Evolutionary conservation across 37 sponge, comb jelly and placozoan species (phyloP).

Genomic region (Cladorhizidae sp.): DNA sequence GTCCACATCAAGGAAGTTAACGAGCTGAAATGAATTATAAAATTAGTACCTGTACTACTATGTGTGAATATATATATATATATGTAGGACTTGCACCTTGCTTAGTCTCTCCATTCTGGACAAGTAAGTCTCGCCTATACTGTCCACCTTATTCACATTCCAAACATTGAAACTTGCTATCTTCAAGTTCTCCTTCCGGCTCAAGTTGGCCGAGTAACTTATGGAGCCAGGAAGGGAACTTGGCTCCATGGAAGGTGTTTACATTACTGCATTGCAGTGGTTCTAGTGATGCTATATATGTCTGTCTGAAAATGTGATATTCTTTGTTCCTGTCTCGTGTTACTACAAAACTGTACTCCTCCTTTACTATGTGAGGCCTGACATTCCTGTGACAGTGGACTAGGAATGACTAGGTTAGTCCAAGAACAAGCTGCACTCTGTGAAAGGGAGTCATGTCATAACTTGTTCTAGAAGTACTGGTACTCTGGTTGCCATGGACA

Average conservation of each 20-base stretch:
- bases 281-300: background rate
- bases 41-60: background rate
- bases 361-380: background rate
- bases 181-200: background rate
- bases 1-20: slow-evolving; percentile 24
- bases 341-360: slow-evolving; percentile 3
- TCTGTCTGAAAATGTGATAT: slow-evolving; percentile 25
- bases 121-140: slow-evolving; percentile 4
- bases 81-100: slow-evolving; percentile 23
- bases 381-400: background rate
- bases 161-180: slow-evolving; percentile 74
- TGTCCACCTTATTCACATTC: slow-evolving; percentile 50
- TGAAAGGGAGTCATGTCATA: background rate
- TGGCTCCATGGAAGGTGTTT: too few relatives aligned
- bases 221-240: too few relatives aligned
- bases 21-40: slow-evolving; percentile 15
- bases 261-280: too few relatives aligned
- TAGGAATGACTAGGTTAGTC: slow-evolving; percentile 6
- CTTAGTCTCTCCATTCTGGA: slow-evolving; percentile 42
- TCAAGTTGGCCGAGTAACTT: too few relatives aligned
- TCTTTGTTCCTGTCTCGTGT: slow-evolving; percentile 34
- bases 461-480: background rate
- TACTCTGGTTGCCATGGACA: background rate
- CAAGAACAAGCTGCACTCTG: slow-evolving; percentile 14
- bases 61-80: too few relatives aligned